Evolutionary conservation across 2,888 invertebrate genomes (phyloP), one percentile per base, ranked within the genome.

Genomic region (Mimumesa dahlbomi): DNA sequence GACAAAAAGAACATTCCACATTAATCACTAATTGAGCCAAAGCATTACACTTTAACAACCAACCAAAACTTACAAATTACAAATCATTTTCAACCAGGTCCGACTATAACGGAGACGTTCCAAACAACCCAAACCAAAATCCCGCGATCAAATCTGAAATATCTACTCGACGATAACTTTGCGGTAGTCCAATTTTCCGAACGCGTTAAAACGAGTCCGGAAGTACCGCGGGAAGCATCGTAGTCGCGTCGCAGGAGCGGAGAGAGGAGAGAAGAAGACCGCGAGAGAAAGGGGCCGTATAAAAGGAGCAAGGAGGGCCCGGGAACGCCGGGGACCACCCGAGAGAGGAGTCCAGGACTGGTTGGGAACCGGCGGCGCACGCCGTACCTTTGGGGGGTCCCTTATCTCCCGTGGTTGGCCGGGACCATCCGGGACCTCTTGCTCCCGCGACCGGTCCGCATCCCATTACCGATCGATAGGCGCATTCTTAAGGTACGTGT

Each of bases 331-430:
- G 71, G 84, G 87, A 87, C 88, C 87, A 88, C 87, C 88, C 87
- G 87, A 87, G 88, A 85, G 87, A 83, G 82, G 80, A 83, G 86
- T 85, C 81, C 82, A 82, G 83, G 84, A 84, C 81, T 85, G 85
- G 87, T 87, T 85, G 85, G 84, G 78, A 86, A 86, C 82, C 84
- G 85, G 82, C 81, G 88, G 87, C 87, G 88, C 88, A 85, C 84
- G 81, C 73, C 84, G 82, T 85, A 82, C 83, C 84, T 86, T 87
- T 85, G 86, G 87, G 88, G 87, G 88, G 87, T 87, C 86, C 75
- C 87, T 88, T 88, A 87, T 88, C 88, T 88, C 79, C 79, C 76
- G 77, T 80, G 82, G 75, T 73, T 76, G 67, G 65, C 64, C 46
- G 42, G 75, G 76, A 79, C 80, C 81, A 78, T 82, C 82, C 84